These are phyloP conservation scores for Yponomeuta plumbellus DNA, from an alignment of 2,888 invertebrate genomes.

Conservation along the genomic window DNA sequence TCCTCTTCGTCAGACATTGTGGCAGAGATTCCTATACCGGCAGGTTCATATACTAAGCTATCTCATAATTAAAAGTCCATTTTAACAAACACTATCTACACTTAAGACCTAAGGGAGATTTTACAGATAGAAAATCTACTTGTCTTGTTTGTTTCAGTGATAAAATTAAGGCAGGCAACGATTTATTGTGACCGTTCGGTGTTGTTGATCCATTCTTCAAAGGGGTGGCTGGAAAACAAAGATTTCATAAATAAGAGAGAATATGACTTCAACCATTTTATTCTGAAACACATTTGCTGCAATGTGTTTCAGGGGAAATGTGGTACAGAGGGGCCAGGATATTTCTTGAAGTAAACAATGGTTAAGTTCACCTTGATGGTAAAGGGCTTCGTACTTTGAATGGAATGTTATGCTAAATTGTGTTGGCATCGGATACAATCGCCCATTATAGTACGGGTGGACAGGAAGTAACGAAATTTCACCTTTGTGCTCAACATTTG, in stretches of 20 bases:
- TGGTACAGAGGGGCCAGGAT: not conserved
- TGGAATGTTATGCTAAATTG: not conserved
- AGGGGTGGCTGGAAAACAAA: slow-evolving; percentile 31
- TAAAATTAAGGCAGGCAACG: slow-evolving; percentile 41
- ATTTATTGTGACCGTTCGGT: slow-evolving; percentile 29
- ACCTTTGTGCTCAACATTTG: slow-evolving; percentile 49
- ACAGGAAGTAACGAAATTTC: slow-evolving; percentile 54
- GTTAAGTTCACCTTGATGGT: not conserved
- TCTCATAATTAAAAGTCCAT: slow-evolving; percentile 9
- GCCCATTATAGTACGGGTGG: slow-evolving; percentile 14
- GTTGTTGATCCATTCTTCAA: slow-evolving; percentile 35
- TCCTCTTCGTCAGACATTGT: slow-evolving; percentile 73
- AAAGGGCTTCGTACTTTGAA: not conserved
- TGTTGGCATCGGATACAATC: slow-evolving; percentile 13
- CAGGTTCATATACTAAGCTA: slow-evolving; percentile 23
- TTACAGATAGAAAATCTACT: slow-evolving; percentile 39
- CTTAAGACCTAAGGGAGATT: slow-evolving; percentile 37
- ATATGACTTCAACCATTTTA: not conserved
- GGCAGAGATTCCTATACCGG: slow-evolving; percentile 28
- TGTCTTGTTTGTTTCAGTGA: slow-evolving; percentile 21
- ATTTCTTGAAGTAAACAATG: not conserved
- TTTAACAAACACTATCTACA: slow-evolving; percentile 23
- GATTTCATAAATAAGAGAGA: not conserved
- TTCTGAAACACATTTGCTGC: too few species aligned
- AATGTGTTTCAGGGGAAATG: too few species aligned